Conservation (phyloP, 1,140 invertebrate species). For the Heliconius himera region DNA sequence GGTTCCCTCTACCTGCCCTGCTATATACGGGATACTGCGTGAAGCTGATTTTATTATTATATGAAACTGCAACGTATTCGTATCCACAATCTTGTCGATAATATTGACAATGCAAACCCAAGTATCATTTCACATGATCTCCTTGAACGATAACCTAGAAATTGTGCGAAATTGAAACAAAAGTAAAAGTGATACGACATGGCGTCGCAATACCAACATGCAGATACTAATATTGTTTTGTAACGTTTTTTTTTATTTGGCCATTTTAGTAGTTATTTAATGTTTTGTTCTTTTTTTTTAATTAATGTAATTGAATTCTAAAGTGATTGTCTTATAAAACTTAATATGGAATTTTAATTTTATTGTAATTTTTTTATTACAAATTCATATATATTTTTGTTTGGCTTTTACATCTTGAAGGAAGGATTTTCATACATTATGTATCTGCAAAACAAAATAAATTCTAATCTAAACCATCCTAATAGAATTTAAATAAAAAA, state of each 20-base stretch:
- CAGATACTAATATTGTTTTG: background rate
- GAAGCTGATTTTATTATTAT: no score
- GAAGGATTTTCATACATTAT: no score
- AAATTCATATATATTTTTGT: no score
- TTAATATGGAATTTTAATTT: no score
- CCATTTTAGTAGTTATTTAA: background rate
- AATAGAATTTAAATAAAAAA: no score
- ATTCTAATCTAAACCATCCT: no score
- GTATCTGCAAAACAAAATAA: no score
- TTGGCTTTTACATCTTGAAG: no score
- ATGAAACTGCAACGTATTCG: background rate
- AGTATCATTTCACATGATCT: constrained; percentile 4
- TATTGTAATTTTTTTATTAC: no score
- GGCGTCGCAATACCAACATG: background rate
- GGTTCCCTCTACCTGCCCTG: no score
- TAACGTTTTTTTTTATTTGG: background rate
- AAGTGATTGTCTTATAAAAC: no score
- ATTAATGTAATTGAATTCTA: rapidly evolving
- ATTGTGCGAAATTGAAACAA: constrained; percentile 9
- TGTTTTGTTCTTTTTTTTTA: background rate
- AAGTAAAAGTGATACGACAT: constrained; percentile 18
- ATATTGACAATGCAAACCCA: background rate
- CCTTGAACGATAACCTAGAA: constrained; percentile 24
- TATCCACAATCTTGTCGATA: background rate
- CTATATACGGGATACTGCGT: no score